A percentile compares a stretch with the other conserved stretches of the same genome.
Evolutionary conservation across 2,888 invertebrate genomes (phyloP).

Genomic region (Nymphalis c-album): DNA sequence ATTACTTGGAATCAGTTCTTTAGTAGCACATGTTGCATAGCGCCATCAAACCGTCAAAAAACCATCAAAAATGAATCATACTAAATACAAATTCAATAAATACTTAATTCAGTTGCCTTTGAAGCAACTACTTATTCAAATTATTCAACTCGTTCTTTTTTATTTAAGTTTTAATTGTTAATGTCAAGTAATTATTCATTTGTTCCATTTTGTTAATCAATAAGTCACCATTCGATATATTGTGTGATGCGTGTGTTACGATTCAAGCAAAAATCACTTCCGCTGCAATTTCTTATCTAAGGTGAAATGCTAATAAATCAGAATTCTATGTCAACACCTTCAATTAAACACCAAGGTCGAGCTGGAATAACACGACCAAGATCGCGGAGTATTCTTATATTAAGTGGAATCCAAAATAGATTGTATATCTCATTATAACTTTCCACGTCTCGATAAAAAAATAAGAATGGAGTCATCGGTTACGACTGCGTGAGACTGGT

Average conservation of each 20-base stretch:
- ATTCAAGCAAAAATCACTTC: background rate
- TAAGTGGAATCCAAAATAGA: slow-evolving; percentile 73
- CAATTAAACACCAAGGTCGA: slow-evolving; percentile 74
- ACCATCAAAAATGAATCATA: too few species aligned
- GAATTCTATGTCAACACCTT: slow-evolving; percentile 72
- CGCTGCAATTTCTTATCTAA: slow-evolving; percentile 10
- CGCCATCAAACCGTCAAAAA: too few species aligned
- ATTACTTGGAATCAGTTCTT: too few species aligned
- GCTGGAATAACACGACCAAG: slow-evolving; percentile 54
- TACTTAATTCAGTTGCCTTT: too few species aligned
- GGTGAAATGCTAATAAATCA: slow-evolving; percentile 70
- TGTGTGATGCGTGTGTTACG: background rate
- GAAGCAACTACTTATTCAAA: too few species aligned
- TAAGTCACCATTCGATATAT: too few species aligned
- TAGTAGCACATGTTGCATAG: too few species aligned
- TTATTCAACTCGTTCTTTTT: too few species aligned
- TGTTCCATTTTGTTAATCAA: too few species aligned
- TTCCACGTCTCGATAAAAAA: slow-evolving; percentile 72
- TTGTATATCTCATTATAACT: slow-evolving; percentile 70
- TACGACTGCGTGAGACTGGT: slow-evolving; percentile 57
- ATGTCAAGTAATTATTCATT: too few species aligned
- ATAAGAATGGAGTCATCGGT: slow-evolving; percentile 72
- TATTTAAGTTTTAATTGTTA: too few species aligned
- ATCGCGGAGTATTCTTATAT: slow-evolving; percentile 67
- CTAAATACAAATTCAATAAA: too few species aligned